A percentile compares a stretch with the other conserved stretches of the same genome.
These are phyloP conservation scores for Callocephalon fimbriatum DNA, from an alignment of 2,113 vertebrate genomes.

Conservation along the genomic window DNA sequence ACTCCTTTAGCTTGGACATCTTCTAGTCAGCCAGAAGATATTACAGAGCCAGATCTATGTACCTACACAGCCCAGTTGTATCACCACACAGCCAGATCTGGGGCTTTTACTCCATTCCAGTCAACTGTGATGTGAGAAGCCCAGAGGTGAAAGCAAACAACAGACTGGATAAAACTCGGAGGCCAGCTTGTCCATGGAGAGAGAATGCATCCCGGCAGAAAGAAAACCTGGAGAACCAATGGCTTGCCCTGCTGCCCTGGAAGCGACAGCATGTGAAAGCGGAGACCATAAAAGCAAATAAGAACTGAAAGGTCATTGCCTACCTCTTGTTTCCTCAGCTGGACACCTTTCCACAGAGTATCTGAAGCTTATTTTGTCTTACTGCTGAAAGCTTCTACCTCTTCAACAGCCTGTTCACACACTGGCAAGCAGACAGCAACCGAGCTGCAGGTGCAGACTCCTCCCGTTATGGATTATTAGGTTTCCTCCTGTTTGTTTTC, in stretches of 20 bases:
- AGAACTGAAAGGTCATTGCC: not conserved
- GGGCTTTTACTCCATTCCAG: not conserved
- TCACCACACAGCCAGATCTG: not conserved
- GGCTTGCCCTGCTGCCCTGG: not conserved
- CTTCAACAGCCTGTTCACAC: not conserved
- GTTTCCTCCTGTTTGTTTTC: conserved; percentile 60
- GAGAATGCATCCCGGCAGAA: not conserved
- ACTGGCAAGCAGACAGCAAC: not conserved
- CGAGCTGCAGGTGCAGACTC: not conserved
- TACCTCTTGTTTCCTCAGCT: not conserved
- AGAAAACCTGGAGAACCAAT: not conserved
- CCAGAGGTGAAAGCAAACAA: not conserved
- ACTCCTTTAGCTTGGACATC: not conserved
- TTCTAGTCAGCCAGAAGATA: not conserved
- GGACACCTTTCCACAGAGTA: not conserved
- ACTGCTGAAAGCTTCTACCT: not conserved
- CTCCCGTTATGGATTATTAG: conserved; percentile 13
- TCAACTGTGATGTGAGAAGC: not conserved
- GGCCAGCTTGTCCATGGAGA: not conserved
- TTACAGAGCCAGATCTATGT: not conserved
- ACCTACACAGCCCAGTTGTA: not conserved
- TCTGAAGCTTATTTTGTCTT: not conserved
- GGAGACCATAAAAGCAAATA: not conserved
- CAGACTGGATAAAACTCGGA: not conserved
- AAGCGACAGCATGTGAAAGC: not conserved